Base-by-base conservation (phyloP, 2,113 vertebrate genomes). In the Phainopepla nitens region DNA sequence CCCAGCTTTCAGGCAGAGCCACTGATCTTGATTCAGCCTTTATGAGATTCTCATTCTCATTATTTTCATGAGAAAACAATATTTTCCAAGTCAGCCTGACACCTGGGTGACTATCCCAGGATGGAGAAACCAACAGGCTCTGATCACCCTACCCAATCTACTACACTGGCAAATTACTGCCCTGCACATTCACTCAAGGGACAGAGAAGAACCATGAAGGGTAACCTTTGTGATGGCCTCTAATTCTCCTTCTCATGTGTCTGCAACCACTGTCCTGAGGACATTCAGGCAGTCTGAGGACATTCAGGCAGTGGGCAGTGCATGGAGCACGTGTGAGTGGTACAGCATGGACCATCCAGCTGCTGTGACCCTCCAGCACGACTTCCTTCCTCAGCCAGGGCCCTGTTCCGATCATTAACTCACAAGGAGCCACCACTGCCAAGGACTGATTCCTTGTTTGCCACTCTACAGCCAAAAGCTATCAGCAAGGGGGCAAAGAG, bases 371-470 rank as follows among this genome's bases (percentile, higher is more conserved):
- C 79, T 87, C 72, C 91, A 91, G 50, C 10, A 16, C 2, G 7
- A 83, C 60, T 72, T 81, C 83, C 90, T 72, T 78, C 76, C 82
- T 93, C 51, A 47, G 49, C 41, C 94, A 95, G 29, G 0, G 49
- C 77, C 80, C 84, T 21, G 44, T 23, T 94, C 91, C 77, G 79
- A 93, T 96, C 96, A 94, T 94, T 97, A 96, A 92, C 78, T 82
- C 85, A 81, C 5, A 54, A 82, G 62, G 9, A 82, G 33, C 50
- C 5, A 17, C 70, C 77, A 54, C 61, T 18, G 4, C 41, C 3
- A 1, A 29, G 28, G 50, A 90, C 89, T 91, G 96, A 97, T 92
- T 84, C 72, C 87, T 96, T 57, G 2, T 95, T 97, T 95, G 69
- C 69, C 19, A 60, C 28, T 11, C 51, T 53, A 11, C 88, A 73